phyloP scores from a whole-genome alignment of 2,113 vertebrate species.

The Axis porcinus region DNA sequence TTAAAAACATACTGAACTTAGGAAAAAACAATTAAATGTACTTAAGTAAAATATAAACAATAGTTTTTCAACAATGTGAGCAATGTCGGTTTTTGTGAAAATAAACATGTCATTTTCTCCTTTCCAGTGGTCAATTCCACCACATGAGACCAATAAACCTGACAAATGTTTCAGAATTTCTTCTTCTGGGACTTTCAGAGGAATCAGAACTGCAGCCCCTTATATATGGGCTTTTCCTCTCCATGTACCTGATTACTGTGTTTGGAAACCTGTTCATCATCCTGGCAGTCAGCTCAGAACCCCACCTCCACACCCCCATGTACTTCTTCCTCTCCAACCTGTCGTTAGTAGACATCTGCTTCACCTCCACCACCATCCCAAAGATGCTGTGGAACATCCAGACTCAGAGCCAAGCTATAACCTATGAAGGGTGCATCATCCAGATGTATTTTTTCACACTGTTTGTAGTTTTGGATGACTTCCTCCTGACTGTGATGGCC shows the following conservation, averaged over 20 bases:
- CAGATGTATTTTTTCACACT: not conserved
- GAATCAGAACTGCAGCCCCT: not conserved
- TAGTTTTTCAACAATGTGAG: not conserved
- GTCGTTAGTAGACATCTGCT: not conserved
- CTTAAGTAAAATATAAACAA: not conserved
- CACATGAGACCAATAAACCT: not conserved
- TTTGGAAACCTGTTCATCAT: not conserved
- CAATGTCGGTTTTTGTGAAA: not conserved
- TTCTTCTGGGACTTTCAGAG: not conserved
- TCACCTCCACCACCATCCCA: not conserved
- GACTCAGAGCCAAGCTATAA: not conserved
- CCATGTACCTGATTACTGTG: not conserved
- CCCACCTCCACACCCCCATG: not conserved
- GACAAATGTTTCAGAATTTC: not conserved
- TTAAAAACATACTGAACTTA: not conserved
- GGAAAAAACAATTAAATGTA: not conserved
- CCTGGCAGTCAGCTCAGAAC: fast-evolving
- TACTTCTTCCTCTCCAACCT: not conserved
- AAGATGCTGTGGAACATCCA: not conserved
- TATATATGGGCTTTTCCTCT: not conserved
- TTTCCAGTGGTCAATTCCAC: not conserved
- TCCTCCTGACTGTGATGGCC: not conserved
- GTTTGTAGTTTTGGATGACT: not conserved
- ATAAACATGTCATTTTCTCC: not conserved
- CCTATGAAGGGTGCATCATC: not conserved